Evolutionary conservation across 2,888 invertebrate species (phyloP).

Genomic region (Amiota communis): DNA sequence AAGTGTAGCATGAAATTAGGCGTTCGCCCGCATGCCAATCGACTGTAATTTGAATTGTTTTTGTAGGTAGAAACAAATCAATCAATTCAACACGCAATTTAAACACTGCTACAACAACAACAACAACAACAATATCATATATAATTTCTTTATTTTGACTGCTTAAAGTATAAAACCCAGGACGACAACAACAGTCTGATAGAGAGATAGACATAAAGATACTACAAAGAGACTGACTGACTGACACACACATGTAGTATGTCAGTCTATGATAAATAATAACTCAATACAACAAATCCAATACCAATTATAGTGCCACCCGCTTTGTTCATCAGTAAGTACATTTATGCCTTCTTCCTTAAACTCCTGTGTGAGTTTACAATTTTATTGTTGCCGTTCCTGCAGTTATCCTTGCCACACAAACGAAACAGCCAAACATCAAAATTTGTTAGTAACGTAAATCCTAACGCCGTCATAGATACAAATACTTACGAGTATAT

Average conservation of each 20-base stretch:
- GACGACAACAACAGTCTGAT: too few relatives aligned
- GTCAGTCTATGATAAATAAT: slow-evolving; percentile 55
- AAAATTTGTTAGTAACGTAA: slow-evolving; percentile 34
- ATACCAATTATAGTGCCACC: slow-evolving; percentile 63
- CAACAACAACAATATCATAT: slow-evolving; percentile 27
- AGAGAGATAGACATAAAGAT: not conserved
- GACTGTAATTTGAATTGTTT: slow-evolving; percentile 35
- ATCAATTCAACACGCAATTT: slow-evolving; percentile 67
- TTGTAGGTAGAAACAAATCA: slow-evolving; percentile 53
- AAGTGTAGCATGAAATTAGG: slow-evolving; percentile 1
- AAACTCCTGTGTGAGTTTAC: too few relatives aligned
- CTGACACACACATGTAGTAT: not conserved
- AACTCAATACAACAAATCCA: slow-evolving; percentile 63
- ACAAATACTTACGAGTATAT: not conserved
- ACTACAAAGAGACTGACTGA: slow-evolving; percentile 7
- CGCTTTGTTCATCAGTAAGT: slow-evolving; percentile 47
- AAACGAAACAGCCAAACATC: slow-evolving; percentile 17
- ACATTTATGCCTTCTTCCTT: too few relatives aligned
- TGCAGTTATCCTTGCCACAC: slow-evolving; percentile 8
- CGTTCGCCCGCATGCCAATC: slow-evolving; percentile 40
- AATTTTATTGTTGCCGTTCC: slow-evolving; percentile 2
- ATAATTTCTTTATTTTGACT: slow-evolving; percentile 66
- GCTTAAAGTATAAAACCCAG: not conserved
- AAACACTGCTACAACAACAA: slow-evolving; percentile 37
- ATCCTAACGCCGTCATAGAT: slow-evolving; percentile 20